Base-by-base conservation (phyloP, 2,113 vertebrate genomes). In the Chamaea fasciata region DNA sequence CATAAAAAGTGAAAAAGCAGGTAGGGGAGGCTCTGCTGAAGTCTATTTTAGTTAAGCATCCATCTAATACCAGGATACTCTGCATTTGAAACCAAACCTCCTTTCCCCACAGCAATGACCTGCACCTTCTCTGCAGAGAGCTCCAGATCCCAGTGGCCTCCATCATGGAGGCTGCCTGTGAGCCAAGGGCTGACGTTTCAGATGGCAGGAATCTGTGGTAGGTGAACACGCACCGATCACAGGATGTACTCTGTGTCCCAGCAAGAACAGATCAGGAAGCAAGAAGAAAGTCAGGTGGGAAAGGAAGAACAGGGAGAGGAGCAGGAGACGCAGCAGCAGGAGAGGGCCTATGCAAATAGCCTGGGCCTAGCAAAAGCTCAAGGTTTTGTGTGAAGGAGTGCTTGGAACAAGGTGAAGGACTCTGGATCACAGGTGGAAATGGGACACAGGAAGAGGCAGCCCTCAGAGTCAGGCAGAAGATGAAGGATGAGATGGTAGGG, bases 161-260 rank as follows among this genome's bases (percentile, higher is more conserved):
- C 19, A 41, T 15, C 63, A 73, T 0, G 0, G 0, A 86, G 50
- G 11, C 24, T 64, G 82, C 46, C 56, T 4, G 0, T 13, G 27
- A 80, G 44, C 6, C 21, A 56, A 35, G 26, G 14, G 35, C 0
- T 59, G n/a, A 33, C 10, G 6, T 27, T 84, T 59, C 39, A 67
- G 30, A 33, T 2, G 10, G 20, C 50, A 83, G 23, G 17, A 77
- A 69, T 57, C 63, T 35, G 17, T 55, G 7, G 62, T 4, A 65
- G 10, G 6, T 44, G 9, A 27, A 52, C 11, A 37, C 0, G 57
- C n/a, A n/a, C n/a, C n/a, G n/a, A 68, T 12, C 14, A 59, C 13
- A 39, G 44, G 19, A 67, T 55, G 15, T 2, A 77, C 17, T 15
- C 26, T 53, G 17, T 74, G 42, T 11, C 28, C 30, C 3, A 7